Conservation (phyloP, 1,140 invertebrate species). For the Drosophila grimshawi region DNA sequence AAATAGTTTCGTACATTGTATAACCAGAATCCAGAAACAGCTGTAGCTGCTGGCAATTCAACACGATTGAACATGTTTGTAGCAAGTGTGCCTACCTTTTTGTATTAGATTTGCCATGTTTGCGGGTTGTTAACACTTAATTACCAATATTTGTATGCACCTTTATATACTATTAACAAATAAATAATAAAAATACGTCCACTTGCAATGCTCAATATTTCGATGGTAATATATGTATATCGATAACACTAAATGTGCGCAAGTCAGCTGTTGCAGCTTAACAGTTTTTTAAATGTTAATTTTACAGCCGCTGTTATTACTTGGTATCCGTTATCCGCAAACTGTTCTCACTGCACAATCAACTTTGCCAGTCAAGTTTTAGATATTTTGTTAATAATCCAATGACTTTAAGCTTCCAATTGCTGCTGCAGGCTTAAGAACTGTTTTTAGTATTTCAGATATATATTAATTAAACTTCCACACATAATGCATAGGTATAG, state of each 20-base stretch:
- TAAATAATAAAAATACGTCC: constrained; percentile 6
- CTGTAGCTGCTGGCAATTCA: not conserved
- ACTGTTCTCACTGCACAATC: not conserved
- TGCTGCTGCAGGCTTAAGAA: not conserved
- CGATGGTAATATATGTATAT: constrained; percentile 13
- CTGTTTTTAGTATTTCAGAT: too few species aligned
- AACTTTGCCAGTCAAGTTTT: too few species aligned
- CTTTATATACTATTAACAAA: constrained; percentile 6
- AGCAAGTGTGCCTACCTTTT: constrained; percentile 16
- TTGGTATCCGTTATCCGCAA: not conserved
- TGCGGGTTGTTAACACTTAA: not conserved
- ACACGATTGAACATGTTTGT: not conserved
- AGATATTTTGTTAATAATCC: not conserved
- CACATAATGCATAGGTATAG: constrained; percentile 73
- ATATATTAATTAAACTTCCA: constrained; percentile 14
- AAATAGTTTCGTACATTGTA: constrained; percentile 44
- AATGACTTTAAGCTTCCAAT: not conserved
- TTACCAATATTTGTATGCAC: constrained; percentile 4
- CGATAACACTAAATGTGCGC: not conserved
- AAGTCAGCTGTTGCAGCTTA: constrained; percentile 5
- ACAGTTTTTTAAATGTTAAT: not conserved
- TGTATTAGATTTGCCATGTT: constrained; percentile 39
- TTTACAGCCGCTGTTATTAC: constrained; percentile 1
- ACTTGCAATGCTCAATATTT: not conserved
- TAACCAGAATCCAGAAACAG: constrained; percentile 23